These are phyloP conservation scores for Cathartes aura DNA, from an alignment of 2,113 vertebrate species.

Conservation along the genomic window DNA sequence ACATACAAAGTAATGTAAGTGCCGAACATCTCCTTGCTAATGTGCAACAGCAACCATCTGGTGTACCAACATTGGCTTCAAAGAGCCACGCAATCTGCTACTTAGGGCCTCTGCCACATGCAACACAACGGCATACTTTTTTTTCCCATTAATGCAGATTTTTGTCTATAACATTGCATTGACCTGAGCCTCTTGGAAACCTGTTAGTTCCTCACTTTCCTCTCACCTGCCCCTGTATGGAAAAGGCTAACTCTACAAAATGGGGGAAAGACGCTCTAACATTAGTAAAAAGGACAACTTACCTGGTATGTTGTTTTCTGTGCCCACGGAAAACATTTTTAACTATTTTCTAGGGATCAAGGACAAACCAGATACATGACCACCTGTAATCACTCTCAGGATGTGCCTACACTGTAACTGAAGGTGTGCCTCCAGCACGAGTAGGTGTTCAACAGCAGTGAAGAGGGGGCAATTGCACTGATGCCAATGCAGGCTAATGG, in stretches of 20 bases:
- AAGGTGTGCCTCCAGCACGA: neutral
- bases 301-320: neutral
- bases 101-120: neutral
- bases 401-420: neutral
- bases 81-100: neutral
- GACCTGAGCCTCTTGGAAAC: neutral
- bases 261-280: neutral
- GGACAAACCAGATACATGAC: neutral
- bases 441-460: neutral
- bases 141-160: neutral
- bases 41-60: neutral
- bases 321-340: neutral
- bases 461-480: accelerated
- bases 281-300: neutral
- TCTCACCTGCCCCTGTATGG: neutral
- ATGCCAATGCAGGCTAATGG: accelerated
- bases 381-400: neutral
- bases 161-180: neutral
- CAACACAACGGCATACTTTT: accelerated
- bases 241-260: neutral
- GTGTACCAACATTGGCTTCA: neutral
- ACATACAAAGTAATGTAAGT: neutral
- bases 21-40: neutral
- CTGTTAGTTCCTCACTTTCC: neutral
- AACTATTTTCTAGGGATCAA: neutral